Conservation (phyloP, 2,888 invertebrate genomes). For the Thelaira solivaga region DNA sequence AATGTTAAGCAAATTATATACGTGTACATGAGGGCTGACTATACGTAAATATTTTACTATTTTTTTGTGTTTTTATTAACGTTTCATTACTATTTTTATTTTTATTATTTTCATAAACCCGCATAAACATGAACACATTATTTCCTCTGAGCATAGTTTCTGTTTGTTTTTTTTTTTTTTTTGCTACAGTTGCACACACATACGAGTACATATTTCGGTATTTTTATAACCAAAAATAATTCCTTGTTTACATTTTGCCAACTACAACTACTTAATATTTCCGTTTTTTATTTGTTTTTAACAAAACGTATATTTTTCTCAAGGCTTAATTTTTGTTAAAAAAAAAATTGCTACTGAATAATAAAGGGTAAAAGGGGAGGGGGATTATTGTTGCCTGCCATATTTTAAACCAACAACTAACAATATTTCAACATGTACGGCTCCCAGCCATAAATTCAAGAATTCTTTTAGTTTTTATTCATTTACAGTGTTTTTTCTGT, state of each 20-base stretch:
- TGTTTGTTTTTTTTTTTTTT: neutral
- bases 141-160: neutral
- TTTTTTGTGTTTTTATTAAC: neutral
- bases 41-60: too few relatives aligned
- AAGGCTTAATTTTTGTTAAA: constrained; percentile 38
- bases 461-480: constrained; percentile 3
- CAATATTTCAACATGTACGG: constrained; percentile 9
- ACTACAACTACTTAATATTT: constrained; percentile 45
- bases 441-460: constrained; percentile 38
- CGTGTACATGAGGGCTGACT: too few relatives aligned
- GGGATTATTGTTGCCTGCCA: too few relatives aligned
- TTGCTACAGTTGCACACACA: too few relatives aligned
- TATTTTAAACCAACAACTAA: neutral
- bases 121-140: neutral
- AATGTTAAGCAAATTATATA: too few relatives aligned
- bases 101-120: too few relatives aligned
- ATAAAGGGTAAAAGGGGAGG: neutral
- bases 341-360: neutral
- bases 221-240: constrained; percentile 25
- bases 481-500: neutral
- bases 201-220: too few relatives aligned
- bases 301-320: constrained; percentile 33
- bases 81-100: neutral
- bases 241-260: constrained; percentile 14
- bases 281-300: constrained; percentile 37